phyloP scores from a whole-genome alignment of 1,140 invertebrate genomes.

The Hypothenemus hampei region DNA sequence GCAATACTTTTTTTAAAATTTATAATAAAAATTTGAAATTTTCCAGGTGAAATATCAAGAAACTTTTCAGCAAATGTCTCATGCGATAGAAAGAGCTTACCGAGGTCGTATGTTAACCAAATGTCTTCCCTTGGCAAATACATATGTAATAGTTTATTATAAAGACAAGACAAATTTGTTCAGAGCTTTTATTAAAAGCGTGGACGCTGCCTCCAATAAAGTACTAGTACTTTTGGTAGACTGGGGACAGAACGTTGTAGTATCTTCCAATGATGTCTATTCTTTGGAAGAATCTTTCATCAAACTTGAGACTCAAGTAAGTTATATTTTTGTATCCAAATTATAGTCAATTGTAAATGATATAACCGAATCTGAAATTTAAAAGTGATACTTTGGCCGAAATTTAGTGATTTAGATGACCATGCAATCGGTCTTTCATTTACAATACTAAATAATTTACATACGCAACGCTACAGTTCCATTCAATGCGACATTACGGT shows the following conservation, averaged over 20 bases:
- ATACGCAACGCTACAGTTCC: too few relatives aligned
- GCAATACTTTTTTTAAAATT: too few relatives aligned
- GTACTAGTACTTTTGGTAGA: slow-evolving; percentile 31
- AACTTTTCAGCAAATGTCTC: slow-evolving; percentile 16
- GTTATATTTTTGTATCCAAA: background rate
- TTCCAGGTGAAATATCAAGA: slow-evolving; percentile 19
- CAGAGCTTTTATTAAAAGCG: slow-evolving; percentile 26
- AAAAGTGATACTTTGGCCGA: too few relatives aligned
- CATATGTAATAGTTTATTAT: slow-evolving; percentile 29
- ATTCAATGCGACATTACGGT: too few relatives aligned
- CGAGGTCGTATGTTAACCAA: background rate
- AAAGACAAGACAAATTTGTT: slow-evolving; percentile 16
- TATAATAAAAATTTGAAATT: slow-evolving; percentile 2
- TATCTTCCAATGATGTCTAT: slow-evolving; percentile 16
- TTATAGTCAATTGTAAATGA: background rate
- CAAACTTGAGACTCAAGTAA: slow-evolving; percentile 30
- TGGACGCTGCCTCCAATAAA: slow-evolving; percentile 19
- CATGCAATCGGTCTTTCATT: too few relatives aligned
- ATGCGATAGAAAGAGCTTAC: slow-evolving; percentile 16
- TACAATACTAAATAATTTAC: too few relatives aligned
- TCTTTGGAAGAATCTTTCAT: slow-evolving; percentile 24
- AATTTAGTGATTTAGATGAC: too few relatives aligned
- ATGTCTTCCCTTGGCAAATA: slow-evolving; percentile 29
- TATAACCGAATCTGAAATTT: too few relatives aligned
- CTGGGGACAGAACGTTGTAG: slow-evolving; percentile 28